Base-by-base conservation (phyloP, 2,888 invertebrate species). In the Drosophila recens region DNA sequence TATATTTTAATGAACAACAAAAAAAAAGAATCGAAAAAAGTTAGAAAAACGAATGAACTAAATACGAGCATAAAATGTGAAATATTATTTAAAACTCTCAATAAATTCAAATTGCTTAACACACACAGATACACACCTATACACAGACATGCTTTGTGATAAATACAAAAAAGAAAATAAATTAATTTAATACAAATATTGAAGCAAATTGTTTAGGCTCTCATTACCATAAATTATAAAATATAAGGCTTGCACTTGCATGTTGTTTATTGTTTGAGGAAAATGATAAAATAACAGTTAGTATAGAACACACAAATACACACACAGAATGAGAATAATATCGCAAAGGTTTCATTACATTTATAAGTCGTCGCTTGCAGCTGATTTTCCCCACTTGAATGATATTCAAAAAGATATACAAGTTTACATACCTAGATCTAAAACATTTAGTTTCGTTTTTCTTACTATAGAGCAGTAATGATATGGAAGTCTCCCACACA, bases 301-400 rank as follows among this genome's bases (percentile, higher is more conserved):
- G 38, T 17, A 23, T 6, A 20, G 10, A 33, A 15, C 45, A 51
- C 38, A 27, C 17, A 59, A 1, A 45, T 20, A 54, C 13, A 57
- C n/a, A 57, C 23, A 53, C 13, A 13, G 23, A 40, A 70, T 62
- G 17, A 33, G 33, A 45, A 48, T 49, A 67, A 68, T 58, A 51
- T 72, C 46, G 58, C 67, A 72, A 70, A 72, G 83, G 83, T 83
- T 83, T 83, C 83, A 83, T 83, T 69, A 87, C 30, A 72, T 52
- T 84, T 87, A 83, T 87, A 83, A 79, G 87, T 74, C 77, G 61
- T 69, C 70, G 62, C 73, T 56, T 69, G 51, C 65, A 49, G 34
- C 49, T 36, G 23, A 49, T 42, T 62, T 62, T 20, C 49, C 38
- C 75, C 61, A 61, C 52, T 75, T 66, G 51, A 66, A 69, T n/a